Conservation (phyloP, 2,888 invertebrate species). For the Lithophane leautieri region DNA sequence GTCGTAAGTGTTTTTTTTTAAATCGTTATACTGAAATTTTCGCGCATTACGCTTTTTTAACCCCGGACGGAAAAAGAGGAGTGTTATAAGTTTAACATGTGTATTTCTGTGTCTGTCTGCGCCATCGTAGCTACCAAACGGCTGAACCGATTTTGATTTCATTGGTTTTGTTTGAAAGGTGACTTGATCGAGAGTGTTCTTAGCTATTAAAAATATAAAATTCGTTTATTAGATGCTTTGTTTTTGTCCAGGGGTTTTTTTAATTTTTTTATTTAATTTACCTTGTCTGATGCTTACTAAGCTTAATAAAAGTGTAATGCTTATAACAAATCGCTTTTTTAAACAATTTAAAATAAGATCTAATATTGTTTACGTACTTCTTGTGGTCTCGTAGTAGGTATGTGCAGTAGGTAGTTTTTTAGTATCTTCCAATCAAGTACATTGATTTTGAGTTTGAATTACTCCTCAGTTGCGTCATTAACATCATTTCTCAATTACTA, state of each 20-base stretch:
- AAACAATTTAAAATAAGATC: not conserved
- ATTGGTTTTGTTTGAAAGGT: too few relatives aligned
- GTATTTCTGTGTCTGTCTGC: too few relatives aligned
- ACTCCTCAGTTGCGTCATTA: not conserved
- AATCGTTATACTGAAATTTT: not conserved
- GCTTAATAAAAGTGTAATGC: not conserved
- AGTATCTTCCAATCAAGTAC: not conserved
- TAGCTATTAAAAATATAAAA: too few relatives aligned
- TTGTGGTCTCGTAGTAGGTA: not conserved
- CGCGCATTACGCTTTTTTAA: not conserved
- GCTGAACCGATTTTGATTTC: too few relatives aligned
- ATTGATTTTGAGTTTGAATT: too few relatives aligned
- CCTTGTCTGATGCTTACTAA: not conserved
- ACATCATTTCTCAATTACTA: not conserved
- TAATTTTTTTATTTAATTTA: too few relatives aligned
- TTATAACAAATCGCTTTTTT: not conserved
- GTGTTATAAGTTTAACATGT: too few relatives aligned
- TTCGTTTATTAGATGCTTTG: too few relatives aligned
- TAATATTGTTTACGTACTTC: not conserved
- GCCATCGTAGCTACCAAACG: too few relatives aligned
- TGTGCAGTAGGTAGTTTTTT: not conserved
- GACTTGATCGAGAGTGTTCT: too few relatives aligned
- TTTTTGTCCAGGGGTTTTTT: too few relatives aligned
- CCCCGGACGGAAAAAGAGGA: too few relatives aligned
- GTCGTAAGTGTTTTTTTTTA: conserved; percentile 31